phyloP scores from a whole-genome alignment of 37 sponge, comb jelly and placozoan species.

The Chondrosia reniformis region DNA sequence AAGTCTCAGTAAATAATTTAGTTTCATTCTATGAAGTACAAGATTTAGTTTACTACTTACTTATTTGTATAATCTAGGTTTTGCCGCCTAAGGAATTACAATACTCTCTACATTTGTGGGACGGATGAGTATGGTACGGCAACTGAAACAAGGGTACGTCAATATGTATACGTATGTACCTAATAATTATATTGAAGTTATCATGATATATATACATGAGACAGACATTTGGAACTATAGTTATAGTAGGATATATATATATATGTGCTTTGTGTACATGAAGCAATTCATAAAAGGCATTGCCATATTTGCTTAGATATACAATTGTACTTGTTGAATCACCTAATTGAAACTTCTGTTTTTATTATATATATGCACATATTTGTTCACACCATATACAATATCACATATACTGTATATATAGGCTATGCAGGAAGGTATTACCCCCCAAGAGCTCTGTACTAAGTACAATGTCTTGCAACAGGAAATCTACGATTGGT shows the following conservation, averaged over 20 bases:
- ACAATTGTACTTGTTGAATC: background rate
- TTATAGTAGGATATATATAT: too few species aligned
- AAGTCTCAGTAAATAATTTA: too few species aligned
- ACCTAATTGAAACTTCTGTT: too few species aligned
- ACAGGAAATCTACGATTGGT: slow-evolving; percentile 67
- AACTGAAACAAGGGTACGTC: slow-evolving; percentile 59
- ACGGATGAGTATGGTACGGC: slow-evolving; percentile 92
- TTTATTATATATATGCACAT: too few species aligned
- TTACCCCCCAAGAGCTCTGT: slow-evolving; percentile 83
- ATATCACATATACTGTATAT: background rate
- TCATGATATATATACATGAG: too few species aligned
- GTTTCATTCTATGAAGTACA: too few species aligned
- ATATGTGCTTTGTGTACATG: too few species aligned
- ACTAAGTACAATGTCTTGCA: slow-evolving; percentile 67
- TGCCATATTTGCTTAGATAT: background rate
- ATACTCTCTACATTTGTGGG: slow-evolving; percentile 75
- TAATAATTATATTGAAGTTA: background rate
- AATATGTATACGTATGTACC: background rate
- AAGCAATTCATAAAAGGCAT: too few species aligned
- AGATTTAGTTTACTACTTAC: too few species aligned
- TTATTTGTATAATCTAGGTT: too few species aligned
- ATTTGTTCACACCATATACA: too few species aligned
- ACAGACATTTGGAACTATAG: too few species aligned
- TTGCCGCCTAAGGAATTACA: slow-evolving; percentile 67
- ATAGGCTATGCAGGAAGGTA: slow-evolving; percentile 77